Percentiles rank a stretch among this genome's conserved stretches.
phyloP scores from a whole-genome alignment of 1,140 invertebrate genomes.

The Drosophila ercepeae region DNA sequence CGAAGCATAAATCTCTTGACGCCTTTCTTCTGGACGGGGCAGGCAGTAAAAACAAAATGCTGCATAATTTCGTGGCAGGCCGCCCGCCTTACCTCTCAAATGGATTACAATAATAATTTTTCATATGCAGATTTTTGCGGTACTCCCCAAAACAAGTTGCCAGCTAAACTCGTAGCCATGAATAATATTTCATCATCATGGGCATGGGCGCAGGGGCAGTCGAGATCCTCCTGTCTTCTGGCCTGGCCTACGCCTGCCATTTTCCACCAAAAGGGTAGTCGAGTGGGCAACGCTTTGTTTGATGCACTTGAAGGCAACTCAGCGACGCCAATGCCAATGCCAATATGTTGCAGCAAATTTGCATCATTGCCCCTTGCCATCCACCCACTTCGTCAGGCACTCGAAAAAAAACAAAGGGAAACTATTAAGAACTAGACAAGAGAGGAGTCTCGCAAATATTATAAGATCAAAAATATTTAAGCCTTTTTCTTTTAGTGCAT shows the following conservation, averaged over 20 bases:
- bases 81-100: constrained; percentile 63
- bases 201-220: constrained; percentile 13
- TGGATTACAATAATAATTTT: constrained; percentile 83
- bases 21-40: constrained; percentile 71
- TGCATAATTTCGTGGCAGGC: constrained; percentile 73
- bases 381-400: constrained; percentile 35
- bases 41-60: constrained; percentile 69
- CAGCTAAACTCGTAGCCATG: constrained; percentile 60
- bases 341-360: constrained; percentile 75
- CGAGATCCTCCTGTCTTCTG: constrained; percentile 29
- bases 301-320: constrained; percentile 73
- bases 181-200: constrained; percentile 74
- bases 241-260: constrained; percentile 61
- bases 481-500: constrained; percentile 4
- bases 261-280: constrained; percentile 46
- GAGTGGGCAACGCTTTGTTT: constrained; percentile 58
- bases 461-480: no score
- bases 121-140: constrained; percentile 78
- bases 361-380: constrained; percentile 53
- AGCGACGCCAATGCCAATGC: constrained; percentile 67
- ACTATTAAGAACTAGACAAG: no score
- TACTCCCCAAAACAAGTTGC: constrained; percentile 64
- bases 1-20: constrained; percentile 73
- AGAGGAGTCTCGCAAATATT: no score
- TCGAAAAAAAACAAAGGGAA: background rate